These are phyloP conservation scores for Megaceryle maxima DNA, from an alignment of 2,113 vertebrate species.

Conservation along the genomic window DNA sequence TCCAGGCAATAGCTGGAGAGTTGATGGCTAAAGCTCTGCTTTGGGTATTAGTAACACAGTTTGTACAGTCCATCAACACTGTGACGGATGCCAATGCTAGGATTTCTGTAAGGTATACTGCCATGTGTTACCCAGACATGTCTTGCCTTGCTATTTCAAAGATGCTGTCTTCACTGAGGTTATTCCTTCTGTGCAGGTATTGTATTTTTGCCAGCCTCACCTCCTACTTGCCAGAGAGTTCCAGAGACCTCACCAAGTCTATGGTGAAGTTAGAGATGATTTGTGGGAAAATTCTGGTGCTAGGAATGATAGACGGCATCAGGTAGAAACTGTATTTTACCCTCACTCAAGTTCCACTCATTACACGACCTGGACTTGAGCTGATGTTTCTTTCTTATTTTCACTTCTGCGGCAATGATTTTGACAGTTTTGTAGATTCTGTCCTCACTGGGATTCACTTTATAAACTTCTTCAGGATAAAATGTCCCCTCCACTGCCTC, in stretches of 20 bases:
- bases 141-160: not conserved
- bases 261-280: not conserved
- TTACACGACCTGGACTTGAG: not conserved
- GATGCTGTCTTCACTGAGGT: not conserved
- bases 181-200: not conserved
- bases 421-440: too few species aligned
- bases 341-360: not conserved
- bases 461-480: too few species aligned
- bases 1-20: not conserved
- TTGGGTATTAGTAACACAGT: not conserved
- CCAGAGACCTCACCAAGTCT: not conserved
- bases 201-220: not conserved
- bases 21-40: not conserved
- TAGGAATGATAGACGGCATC: not conserved
- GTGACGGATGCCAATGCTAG: not conserved
- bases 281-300: not conserved
- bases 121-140: not conserved
- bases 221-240: not conserved
- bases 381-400: not conserved
- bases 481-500: too few species aligned
- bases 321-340: not conserved
- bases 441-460: too few species aligned
- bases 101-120: not conserved
- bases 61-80: not conserved
- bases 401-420: too few species aligned